Evolutionary conservation across 2,797 vertebrate species (phyloP).

Genomic region (Mormyrus hasselquistii): DNA sequence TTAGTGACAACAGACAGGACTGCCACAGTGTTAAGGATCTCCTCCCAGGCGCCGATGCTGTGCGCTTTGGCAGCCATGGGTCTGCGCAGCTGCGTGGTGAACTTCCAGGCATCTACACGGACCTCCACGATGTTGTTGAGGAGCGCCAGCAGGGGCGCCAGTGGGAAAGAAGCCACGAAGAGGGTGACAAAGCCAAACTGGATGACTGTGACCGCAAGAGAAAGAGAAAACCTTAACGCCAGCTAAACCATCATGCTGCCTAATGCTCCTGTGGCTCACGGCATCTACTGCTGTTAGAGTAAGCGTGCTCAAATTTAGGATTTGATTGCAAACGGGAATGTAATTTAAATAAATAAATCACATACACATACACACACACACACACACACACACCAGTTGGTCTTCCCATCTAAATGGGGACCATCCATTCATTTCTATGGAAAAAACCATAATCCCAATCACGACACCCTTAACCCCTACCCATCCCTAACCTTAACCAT

Average conservation of each 20-base stretch:
- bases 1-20: slow-evolving; percentile 95
- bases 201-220: slow-evolving; percentile 64
- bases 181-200: slow-evolving; percentile 98
- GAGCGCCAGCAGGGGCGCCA: slow-evolving; percentile 94
- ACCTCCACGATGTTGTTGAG: slow-evolving; percentile 92
- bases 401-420: too few relatives aligned
- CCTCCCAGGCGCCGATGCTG: slow-evolving; percentile 94
- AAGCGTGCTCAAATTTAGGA: not conserved
- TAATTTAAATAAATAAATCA: too few relatives aligned
- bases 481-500: too few relatives aligned
- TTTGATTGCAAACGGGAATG: too few relatives aligned
- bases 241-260: not conserved
- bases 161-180: slow-evolving; percentile 94
- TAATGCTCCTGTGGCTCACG: too few relatives aligned
- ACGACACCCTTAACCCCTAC: too few relatives aligned
- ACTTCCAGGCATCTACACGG: slow-evolving; percentile 92
- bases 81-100: slow-evolving; percentile 91
- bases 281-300: too few relatives aligned
- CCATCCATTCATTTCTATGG: too few relatives aligned
- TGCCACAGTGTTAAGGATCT: slow-evolving; percentile 87
- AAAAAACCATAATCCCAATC: too few relatives aligned
- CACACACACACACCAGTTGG: too few relatives aligned
- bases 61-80: slow-evolving; percentile 89
- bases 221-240: not conserved
- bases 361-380: too few relatives aligned